Conservation (phyloP, 2,888 invertebrate genomes). For the Allacma fusca region DNA sequence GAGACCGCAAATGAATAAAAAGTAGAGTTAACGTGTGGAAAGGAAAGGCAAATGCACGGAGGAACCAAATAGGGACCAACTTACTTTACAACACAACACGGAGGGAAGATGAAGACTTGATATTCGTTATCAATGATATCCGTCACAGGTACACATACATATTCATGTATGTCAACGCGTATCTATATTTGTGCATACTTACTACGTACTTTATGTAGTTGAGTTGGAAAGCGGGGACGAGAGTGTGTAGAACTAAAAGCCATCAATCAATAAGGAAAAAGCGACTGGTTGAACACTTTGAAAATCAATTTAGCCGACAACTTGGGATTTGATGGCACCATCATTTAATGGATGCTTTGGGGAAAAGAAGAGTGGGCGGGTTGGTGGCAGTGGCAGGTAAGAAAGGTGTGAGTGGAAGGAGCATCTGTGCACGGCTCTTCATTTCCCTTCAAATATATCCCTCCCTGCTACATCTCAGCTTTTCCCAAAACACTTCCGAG, state of each 20-base stretch:
- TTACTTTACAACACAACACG: no score
- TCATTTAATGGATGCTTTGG: conserved; percentile 41
- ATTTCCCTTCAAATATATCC: not conserved
- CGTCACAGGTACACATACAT: no score
- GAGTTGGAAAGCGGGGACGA: not conserved
- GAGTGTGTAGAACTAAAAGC: conserved; percentile 23
- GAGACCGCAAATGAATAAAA: conserved; percentile 26
- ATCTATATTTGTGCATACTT: no score
- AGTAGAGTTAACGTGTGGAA: conserved; percentile 23
- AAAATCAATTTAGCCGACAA: conserved; percentile 47
- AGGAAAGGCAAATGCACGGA: not conserved
- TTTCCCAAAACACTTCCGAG: not conserved
- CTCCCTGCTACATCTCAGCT: not conserved
- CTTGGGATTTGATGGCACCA: conserved; percentile 47
- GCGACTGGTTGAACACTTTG: conserved; percentile 44
- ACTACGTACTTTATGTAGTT: conserved; percentile 2
- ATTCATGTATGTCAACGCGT: no score
- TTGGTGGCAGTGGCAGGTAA: conserved; percentile 25
- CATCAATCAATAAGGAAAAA: conserved; percentile 41
- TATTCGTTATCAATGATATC: not conserved
- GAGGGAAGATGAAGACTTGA: not conserved
- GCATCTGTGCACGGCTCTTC: conserved; percentile 28
- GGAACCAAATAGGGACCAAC: no score
- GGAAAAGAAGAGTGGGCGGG: conserved; percentile 28
- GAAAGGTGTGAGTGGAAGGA: conserved; percentile 37